Base-by-base conservation (phyloP, 1,140 invertebrate genomes). In the Cataglyphis hispanica region DNA sequence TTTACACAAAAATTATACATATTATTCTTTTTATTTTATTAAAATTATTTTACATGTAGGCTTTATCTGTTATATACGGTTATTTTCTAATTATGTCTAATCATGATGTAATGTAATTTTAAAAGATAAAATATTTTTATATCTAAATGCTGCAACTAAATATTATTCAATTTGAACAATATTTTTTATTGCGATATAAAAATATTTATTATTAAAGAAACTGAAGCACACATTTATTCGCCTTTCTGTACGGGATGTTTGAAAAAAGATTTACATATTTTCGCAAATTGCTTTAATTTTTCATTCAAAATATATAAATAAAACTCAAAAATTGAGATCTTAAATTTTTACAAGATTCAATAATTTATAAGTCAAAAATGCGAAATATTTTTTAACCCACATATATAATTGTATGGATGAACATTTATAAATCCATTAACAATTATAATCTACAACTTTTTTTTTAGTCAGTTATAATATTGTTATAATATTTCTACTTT, bases 281-380 rank as follows among this genome's bases (percentile, higher is more conserved):
- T 56, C 16, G 11, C 31, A 74, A 56, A 74, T 74, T 53, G 13
- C 46, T 74, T 74, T 56, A 74, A 34, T 56, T 37, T 11, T 74
- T 3, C 13, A 16, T 34, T 74, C 37, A 72, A 37, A 37, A 31
- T 53, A 72, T n/a, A 72, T 13, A 34, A 56, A 6, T 34, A 50
- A 56, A 56, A 22, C 27, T 3, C 19, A n/a, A 27, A 3, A 10
- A 31, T 19, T 2, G 8, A 0, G 25, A 25, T 31, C 1, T 70
- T 10, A 8, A 19, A 2, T 53, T 22, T 53, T 56, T 7, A 53
- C 16, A 25, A 58, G 11, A 22, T 34, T 2, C n/a, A 7, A 11
- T 31, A 70, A 69, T 69, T 7, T 34, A 53, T 72, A 72, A 72
- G 31, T 74, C 43, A 72, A n/a, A 58, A 50, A 34, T 34, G 56